Percentiles rank a stretch among this genome's conserved stretches.
These are phyloP conservation scores for Leptobrachium ailaonicum DNA, from an alignment of 2,113 vertebrate genomes.

Conservation along the genomic window DNA sequence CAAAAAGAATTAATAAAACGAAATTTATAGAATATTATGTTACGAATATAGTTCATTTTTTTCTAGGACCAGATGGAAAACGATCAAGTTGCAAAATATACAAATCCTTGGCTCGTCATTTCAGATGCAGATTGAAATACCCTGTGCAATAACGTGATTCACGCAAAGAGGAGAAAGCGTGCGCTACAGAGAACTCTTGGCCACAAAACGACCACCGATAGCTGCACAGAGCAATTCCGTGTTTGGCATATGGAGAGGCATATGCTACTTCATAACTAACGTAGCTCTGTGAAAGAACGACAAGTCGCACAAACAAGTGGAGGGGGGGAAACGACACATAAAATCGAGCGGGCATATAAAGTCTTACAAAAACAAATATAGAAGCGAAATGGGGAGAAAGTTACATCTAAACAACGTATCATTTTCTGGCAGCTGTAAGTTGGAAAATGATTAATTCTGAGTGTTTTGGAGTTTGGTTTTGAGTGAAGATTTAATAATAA, in stretches of 20 bases:
- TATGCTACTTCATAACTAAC: conserved; percentile 70
- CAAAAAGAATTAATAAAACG: conserved; percentile 44
- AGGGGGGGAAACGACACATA: conserved; percentile 61
- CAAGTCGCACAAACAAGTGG: conserved; percentile 64
- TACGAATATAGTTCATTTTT: conserved; percentile 59
- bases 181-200: conserved; percentile 72
- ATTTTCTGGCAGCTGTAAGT: not conserved
- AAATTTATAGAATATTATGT: conserved; percentile 61
- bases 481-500: too few relatives aligned
- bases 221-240: conserved; percentile 67
- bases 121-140: conserved; percentile 71
- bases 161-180: conserved; percentile 70
- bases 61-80: conserved; percentile 68
- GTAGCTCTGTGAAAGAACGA: conserved; percentile 67
- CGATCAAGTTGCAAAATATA: conserved; percentile 66
- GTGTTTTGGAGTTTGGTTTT: too few relatives aligned
- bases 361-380: conserved; percentile 49
- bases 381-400: conserved; percentile 45
- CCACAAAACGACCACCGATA: conserved; percentile 67
- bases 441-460: conserved; percentile 15
- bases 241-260: conserved; percentile 74
- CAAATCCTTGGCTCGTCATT: conserved; percentile 64
- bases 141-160: conserved; percentile 69
- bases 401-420: conserved; percentile 20
- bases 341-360: conserved; percentile 48